Base-by-base conservation (phyloP, 2,888 invertebrate species). In the Sicus ferrugineus region DNA sequence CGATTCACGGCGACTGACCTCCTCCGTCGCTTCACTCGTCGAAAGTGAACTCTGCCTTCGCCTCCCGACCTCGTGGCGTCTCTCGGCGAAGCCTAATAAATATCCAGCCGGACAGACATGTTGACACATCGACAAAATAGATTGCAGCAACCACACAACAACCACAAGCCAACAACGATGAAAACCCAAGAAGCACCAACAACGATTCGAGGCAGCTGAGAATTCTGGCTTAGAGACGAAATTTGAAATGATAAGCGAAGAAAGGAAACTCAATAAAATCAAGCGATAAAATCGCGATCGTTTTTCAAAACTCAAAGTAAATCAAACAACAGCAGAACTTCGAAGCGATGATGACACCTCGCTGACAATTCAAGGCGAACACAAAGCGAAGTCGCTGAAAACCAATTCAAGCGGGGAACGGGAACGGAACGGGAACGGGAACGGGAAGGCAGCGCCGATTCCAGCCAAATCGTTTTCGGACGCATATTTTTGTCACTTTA, bases 391-490 rank as follows among this genome's bases (percentile, higher is more conserved):
- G n/a, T 9, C 42, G n/a, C n/a, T n/a, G n/a, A 59, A 59, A 59
- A n/a, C 30, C 7, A 38, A 62, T 62, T 42, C 46, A 62, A 46
- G 23, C 62, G n/a, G n/a, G n/a, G n/a, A n/a, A n/a, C n/a, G n/a
- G n/a, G n/a, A 62, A 62, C 46, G 38, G 46, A 62, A 26, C 16
- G 23, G 50, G 21, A 50, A 23, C 50, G 11, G 46, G 26, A 54
- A 28, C 42, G 4, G 9, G 11, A 54, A 54, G 9, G 23, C 23
- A 54, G 14, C 28, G 19, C 50, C 2, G 21, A 48, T 63, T 63
- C 48, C n/a, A 63, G 48, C 63, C 48, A 63, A 63, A 63, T 63
- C 48, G 21, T 28, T n/a, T 48, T 48, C 63, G n/a, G 48, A 48
- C n/a, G 23, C 23, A 63, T 63, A 26, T 9, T 28, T 23, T 30